Evolutionary conservation across 2,888 invertebrate genomes (phyloP), one percentile per base, ranked within the genome.

Genomic region (Parnassius smintheus): DNA sequence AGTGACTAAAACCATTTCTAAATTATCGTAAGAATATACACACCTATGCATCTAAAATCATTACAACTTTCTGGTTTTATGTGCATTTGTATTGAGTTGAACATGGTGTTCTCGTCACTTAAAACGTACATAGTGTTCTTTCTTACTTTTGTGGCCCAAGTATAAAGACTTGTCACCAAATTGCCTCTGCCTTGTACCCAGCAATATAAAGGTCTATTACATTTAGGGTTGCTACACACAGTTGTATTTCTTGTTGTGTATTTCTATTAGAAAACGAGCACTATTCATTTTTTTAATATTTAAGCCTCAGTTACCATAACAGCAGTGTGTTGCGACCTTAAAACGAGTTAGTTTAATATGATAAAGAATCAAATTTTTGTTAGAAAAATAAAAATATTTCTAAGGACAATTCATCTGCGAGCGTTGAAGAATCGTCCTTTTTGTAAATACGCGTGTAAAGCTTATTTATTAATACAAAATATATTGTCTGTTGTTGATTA

Each of bases 401-500:
- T 64, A 60, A 18, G 60, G 64, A 42, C 25, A 18, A 52, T 41
- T 13, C 12, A n/a, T 41, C 42, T 8, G 13, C 13, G 52, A 42
- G 41, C 18, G 45, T 4, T 56, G 18, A 13, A 13, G 13, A 13
- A 13, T 49, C 13, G 56, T 11, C 56, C 64, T 41, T 56, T 10
- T 49, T 64, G 64, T 64, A 64, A 48, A 64, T 64, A 64, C 18
- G 64, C 56, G 64, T 60, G 56, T 64, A 53, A 64, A 64, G 64
- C 64, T 64, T 60, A 60, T 60, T 60, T 64, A 64, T 64, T 60
- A 60, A 60, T 46, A 11, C 44, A 48, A 57, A 60, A 60, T 60
- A 64, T 64, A 64, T 64, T 64, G 56, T 56, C 57, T 57, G 56
- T 64, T 64, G 64, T 64, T 64, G 49, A 60, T 60, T 64, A 60